Conservation (phyloP, 2,888 invertebrate species). For the Lasioglossum leucozonium region DNA sequence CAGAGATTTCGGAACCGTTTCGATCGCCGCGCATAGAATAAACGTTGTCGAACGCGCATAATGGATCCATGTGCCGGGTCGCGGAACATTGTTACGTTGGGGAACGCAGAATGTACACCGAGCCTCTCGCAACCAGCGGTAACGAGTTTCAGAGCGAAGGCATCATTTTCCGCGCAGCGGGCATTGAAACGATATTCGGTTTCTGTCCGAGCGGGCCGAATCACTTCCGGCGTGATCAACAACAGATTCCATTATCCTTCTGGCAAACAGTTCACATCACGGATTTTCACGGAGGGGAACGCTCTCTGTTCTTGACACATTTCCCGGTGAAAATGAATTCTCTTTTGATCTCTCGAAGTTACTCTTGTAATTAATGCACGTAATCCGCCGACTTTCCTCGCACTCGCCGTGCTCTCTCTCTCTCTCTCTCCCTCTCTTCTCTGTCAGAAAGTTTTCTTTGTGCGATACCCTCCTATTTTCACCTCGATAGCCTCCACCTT, state of each 20-base stretch:
- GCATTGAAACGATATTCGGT: neutral
- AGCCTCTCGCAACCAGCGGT: neutral
- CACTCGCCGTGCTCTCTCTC: neutral
- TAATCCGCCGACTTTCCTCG: neutral
- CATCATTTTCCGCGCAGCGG: neutral
- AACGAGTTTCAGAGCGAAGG: neutral
- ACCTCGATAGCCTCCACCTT: neutral
- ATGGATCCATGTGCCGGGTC: neutral
- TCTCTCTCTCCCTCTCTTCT: neutral
- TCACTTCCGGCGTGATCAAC: neutral
- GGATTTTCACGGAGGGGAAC: neutral
- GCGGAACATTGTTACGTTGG: neutral
- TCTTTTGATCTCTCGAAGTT: neutral
- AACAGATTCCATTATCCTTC: conserved; percentile 11
- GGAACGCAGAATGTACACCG: neutral
- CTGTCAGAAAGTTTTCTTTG: neutral
- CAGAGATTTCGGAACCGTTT: neutral
- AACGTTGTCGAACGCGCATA: neutral
- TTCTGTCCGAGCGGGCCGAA: neutral
- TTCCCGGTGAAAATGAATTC: neutral
- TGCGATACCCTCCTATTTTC: neutral
- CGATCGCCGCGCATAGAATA: neutral
- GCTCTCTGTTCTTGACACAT: neutral
- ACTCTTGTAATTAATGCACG: neutral
- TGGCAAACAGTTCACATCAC: neutral